phyloP scores from a whole-genome alignment of 1,140 invertebrate species.

The Idris sp. region DNA sequence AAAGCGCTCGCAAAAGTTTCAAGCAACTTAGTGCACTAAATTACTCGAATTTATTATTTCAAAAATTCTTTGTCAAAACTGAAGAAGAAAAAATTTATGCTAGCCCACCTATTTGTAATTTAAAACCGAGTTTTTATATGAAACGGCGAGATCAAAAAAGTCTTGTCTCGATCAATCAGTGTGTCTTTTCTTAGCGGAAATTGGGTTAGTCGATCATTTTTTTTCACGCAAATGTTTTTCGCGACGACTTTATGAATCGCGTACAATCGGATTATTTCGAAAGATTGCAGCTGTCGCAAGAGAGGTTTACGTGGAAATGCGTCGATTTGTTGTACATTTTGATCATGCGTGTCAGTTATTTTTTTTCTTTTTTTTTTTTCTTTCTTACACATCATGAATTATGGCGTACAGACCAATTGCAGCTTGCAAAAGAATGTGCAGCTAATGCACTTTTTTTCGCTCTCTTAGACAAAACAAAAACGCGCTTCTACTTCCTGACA shows the following conservation, averaged over 20 bases:
- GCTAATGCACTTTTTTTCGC: constrained; percentile 45
- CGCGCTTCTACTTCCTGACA: constrained; percentile 26
- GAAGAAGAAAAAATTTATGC: constrained; percentile 17
- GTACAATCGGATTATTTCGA: constrained; percentile 26
- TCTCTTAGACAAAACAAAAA: constrained; percentile 22
- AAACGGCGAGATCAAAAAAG: constrained; percentile 38
- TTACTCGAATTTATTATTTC: constrained; percentile 46
- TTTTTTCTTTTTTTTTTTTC: no score
- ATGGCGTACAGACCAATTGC: constrained; percentile 41
- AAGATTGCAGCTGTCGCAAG: constrained; percentile 37
- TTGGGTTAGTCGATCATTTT: constrained; percentile 32
- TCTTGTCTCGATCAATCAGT: constrained; percentile 4
- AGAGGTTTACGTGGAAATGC: constrained; percentile 22
- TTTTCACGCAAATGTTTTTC: constrained; percentile 14
- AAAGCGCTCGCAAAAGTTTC: constrained; percentile 3
- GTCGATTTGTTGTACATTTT: constrained; percentile 38
- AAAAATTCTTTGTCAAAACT: constrained; percentile 20
- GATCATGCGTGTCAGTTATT: constrained; percentile 36
- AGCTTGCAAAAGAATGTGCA: constrained; percentile 32
- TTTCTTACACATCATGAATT: no score
- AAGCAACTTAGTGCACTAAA: constrained; percentile 21
- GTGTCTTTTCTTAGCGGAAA: constrained; percentile 7
- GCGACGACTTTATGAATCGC: no score
- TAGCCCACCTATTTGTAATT: constrained; percentile 15
- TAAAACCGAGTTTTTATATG: background rate